Conservation (phyloP, 1,140 invertebrate genomes). For the Mya arenaria region DNA sequence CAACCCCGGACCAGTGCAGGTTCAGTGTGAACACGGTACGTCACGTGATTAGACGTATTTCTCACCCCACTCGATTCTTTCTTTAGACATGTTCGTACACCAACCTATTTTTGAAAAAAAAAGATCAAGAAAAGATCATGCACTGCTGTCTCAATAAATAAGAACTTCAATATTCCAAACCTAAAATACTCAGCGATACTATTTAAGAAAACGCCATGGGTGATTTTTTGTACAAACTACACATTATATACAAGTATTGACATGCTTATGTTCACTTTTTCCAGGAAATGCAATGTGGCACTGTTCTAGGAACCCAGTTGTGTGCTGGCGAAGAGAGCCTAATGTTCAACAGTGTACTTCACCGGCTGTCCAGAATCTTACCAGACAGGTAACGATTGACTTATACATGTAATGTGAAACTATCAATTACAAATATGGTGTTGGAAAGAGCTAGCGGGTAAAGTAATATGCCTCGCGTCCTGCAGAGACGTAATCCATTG, state of each 20-base stretch:
- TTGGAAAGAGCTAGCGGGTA: not conserved
- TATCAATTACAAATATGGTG: not conserved
- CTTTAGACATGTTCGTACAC: not conserved
- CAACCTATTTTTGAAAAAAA: too few relatives aligned
- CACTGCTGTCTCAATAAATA: too few relatives aligned
- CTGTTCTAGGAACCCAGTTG: not conserved
- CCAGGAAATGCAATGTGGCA: not conserved
- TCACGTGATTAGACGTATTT: not conserved
- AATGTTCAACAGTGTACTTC: not conserved
- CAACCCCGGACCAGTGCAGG: conserved; percentile 6
- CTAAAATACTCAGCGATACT: too few relatives aligned
- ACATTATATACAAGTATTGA: too few relatives aligned
- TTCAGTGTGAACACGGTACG: conserved; percentile 24
- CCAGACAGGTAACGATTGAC: not conserved
- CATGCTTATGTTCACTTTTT: too few relatives aligned
- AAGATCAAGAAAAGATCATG: too few relatives aligned
- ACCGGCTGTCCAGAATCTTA: not conserved
- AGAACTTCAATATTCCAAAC: too few relatives aligned
- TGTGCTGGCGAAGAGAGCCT: conserved; percentile 4
- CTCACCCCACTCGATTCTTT: not conserved
- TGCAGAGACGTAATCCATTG: not conserved
- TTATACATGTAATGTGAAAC: not conserved
- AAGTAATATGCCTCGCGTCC: not conserved
- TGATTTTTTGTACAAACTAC: too few relatives aligned
- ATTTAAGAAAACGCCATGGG: too few relatives aligned